These are phyloP conservation scores for Chloromyia formosa DNA, from an alignment of 2,888 invertebrate species.

Conservation along the genomic window DNA sequence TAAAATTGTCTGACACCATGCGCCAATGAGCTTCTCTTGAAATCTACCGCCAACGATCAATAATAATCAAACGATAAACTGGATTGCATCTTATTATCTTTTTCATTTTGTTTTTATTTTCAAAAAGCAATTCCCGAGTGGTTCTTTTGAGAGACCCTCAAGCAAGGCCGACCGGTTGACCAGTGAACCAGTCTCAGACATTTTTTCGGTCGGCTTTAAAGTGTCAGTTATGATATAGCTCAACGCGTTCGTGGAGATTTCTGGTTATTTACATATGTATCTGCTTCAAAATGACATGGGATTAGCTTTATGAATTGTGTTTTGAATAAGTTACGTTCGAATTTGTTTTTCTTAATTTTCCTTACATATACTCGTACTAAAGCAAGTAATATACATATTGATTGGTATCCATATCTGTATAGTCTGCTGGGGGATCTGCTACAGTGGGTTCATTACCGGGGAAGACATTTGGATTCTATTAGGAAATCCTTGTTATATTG, in stretches of 20 bases:
- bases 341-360: constrained; percentile 1
- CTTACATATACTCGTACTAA: no score
- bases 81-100: constrained; percentile 27
- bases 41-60: no score
- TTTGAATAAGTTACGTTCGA: constrained; percentile 28
- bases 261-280: constrained; percentile 47
- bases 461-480: no score
- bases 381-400: no score
- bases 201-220: constrained; percentile 44
- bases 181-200: neutral
- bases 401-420: no score
- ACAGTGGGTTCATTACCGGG: no score
- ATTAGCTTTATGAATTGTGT: constrained; percentile 27
- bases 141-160: constrained; percentile 19
- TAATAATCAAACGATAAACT: constrained; percentile 19
- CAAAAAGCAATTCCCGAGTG: neutral
- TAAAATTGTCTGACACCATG: no score
- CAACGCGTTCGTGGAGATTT: constrained; percentile 19
- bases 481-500: no score
- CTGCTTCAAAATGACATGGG: constrained; percentile 34
- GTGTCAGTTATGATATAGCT: constrained; percentile 47
- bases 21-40: no score
- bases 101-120: constrained; percentile 13
- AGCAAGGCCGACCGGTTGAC: constrained; percentile 23
- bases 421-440: no score